phyloP scores from a whole-genome alignment of 2,888 invertebrate species.

The Andricus quercusramuli region DNA sequence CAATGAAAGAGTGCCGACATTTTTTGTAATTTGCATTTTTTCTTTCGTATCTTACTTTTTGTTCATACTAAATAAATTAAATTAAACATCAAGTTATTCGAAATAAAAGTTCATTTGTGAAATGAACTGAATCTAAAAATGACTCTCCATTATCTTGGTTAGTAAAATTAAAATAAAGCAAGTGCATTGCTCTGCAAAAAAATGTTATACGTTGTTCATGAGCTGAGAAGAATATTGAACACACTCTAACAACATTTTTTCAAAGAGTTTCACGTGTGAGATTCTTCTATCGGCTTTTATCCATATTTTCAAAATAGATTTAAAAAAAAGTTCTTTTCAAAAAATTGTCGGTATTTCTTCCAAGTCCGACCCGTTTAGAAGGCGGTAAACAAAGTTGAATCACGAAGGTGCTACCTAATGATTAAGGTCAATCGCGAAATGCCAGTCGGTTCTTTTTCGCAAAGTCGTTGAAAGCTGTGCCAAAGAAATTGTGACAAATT shows the following conservation, averaged over 20 bases:
- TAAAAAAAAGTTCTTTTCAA: background rate
- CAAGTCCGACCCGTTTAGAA: constrained; percentile 12
- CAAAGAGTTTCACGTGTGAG: too few relatives aligned
- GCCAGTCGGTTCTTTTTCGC: constrained; percentile 56
- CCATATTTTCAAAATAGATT: background rate
- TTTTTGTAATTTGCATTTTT: constrained; percentile 8
- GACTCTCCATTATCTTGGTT: too few relatives aligned
- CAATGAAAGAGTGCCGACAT: background rate
- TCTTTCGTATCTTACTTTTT: background rate
- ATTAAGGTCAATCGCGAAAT: constrained; percentile 65
- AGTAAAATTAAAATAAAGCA: too few relatives aligned
- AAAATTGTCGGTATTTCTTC: background rate
- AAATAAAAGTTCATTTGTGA: background rate
- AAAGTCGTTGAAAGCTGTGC: constrained; percentile 29
- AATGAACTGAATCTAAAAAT: too few relatives aligned
- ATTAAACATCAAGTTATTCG: background rate
- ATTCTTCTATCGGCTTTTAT: too few relatives aligned
- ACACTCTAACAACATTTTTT: too few relatives aligned
- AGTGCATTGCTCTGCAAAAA: too few relatives aligned
- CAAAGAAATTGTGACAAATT: constrained; percentile 34
- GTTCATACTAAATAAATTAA: background rate
- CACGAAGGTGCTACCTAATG: constrained; percentile 73
- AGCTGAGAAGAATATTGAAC: too few relatives aligned
- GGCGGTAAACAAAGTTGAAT: constrained; percentile 65
- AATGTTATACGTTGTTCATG: too few relatives aligned